Base-by-base conservation (phyloP, 2,113 vertebrate genomes). In the Sorex fumeus region DNA sequence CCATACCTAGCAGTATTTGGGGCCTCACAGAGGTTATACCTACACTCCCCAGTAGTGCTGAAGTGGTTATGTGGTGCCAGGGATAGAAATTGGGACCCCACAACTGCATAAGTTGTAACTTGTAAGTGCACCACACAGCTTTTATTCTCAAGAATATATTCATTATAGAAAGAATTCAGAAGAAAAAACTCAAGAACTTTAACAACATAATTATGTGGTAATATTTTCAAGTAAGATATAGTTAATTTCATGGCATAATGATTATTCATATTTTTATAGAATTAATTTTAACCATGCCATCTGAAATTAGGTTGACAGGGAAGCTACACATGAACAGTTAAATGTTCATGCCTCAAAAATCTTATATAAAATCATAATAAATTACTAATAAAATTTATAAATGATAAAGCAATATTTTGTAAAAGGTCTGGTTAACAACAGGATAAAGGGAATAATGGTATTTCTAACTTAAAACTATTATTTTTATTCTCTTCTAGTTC, bases 391-490 rank as follows among this genome's bases (percentile, higher is more conserved):
- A 23, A 62, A 62, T 8, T 8, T 62, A 62, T 62, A 62, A 60
- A 60, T 16, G 60, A 23, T 62, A 23, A 62, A 19, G 13, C 34
- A 75, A 91, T 86, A 79, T 45, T 91, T 66, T 91, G 34, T 10
- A 62, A 62, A 62, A 62, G 60, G 60, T 27, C 34, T 60, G 6
- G 15, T 66, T 40, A 40, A 50, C 82, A 93, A 70, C 10, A 87
- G 25, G 13, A 75, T 78, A 66, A 87, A 50, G 16, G 1, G 28
- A 84, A 67, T 1, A 72, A 57, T 23, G 75, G 1, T 72, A 64
- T 67, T 79, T 88, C n/a, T 43, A 43, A 82, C 34, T 78, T 93
- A 88, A 82, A 93, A 90, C 12, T n/a, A 71, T 86, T 84, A 25
- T 64, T 80, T 76, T 64, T 7, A 67, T 21, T 84, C 30, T 18